Base-by-base conservation (phyloP, 2,797 vertebrate species). In the Pogoniulus pusillus region DNA sequence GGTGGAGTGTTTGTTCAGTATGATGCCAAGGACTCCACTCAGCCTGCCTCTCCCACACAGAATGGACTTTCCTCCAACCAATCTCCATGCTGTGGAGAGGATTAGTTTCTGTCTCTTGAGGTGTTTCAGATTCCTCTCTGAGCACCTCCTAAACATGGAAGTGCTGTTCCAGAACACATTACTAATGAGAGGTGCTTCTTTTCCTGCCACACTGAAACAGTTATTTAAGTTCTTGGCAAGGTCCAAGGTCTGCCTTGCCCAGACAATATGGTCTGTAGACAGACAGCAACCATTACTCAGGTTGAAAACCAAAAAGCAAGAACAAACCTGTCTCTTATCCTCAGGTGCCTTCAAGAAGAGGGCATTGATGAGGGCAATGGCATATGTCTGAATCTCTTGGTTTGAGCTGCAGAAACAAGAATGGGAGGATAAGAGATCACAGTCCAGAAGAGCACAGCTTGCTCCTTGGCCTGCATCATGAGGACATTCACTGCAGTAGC, bases 381-480 rank as follows among this genome's bases (percentile, higher is more conserved):
- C 98, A 7, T 99, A 99, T 1, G 99, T 99, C 97, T 99, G 99
- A 96, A 99, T 99, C 97, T 99, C 99, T 97, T 99, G 99, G 97
- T 99, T 99, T 92, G 99, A 99, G 95, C 99, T 99, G 97, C 93
- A 96, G 93, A 79, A 93, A 74, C 47, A 29, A 69, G 27, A 85
- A 60, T 26, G 29, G 13, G 35, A 85, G 58, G 34, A 9, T 70
- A 43, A 65, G 32, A 63, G 26, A 83, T 54, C 7, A 76, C 35
- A 91, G 53, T 24, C 47, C 3, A 73, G 34, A 82, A 27, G 9
- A 62, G 34, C 18, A 47, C 29, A 63, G n/a, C 34, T 59, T 76
- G 49, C 9, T 80, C 57, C n/a, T 76, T 53, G 47, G 22, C 39
- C 39, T 47, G 26, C 29, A 74, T 47, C 13, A 5, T 16, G 22